phyloP scores from a whole-genome alignment of 2,888 invertebrate species.

The Pseudanteris insignis region DNA sequence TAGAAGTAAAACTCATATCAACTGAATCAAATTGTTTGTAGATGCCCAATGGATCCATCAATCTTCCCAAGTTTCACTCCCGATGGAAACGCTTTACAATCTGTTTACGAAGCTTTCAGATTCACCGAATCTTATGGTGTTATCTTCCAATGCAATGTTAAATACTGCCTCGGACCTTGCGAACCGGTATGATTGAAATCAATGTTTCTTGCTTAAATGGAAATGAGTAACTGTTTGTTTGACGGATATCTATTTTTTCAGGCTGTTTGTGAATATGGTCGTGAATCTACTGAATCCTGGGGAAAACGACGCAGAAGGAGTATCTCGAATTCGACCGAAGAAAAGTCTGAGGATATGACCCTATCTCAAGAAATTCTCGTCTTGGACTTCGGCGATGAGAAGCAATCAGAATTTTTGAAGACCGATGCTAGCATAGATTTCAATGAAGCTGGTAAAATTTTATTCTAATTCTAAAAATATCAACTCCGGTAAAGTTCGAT shows the following conservation, averaged over 20 bases:
- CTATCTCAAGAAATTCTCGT: slow-evolving; percentile 94
- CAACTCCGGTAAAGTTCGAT: no score
- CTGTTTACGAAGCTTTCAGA: slow-evolving; percentile 92
- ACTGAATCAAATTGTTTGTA: slow-evolving; percentile 53
- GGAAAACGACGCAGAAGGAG: slow-evolving; percentile 86
- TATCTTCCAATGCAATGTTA: slow-evolving; percentile 96
- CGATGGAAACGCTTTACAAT: slow-evolving; percentile 84
- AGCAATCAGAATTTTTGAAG: slow-evolving; percentile 83
- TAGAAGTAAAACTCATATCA: background rate
- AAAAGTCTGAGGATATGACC: slow-evolving; percentile 85
- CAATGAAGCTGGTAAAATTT: slow-evolving; percentile 66
- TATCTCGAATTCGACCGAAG: slow-evolving; percentile 73
- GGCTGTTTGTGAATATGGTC: slow-evolving; percentile 92
- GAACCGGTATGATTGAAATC: slow-evolving; percentile 91
- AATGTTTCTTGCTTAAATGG: background rate
- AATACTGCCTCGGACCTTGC: slow-evolving; percentile 93
- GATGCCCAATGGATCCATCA: slow-evolving; percentile 90
- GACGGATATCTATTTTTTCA: slow-evolving; percentile 56
- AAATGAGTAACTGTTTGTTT: background rate
- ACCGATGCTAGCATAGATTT: slow-evolving; percentile 75
- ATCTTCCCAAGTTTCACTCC: slow-evolving; percentile 94
- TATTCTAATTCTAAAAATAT: no score
- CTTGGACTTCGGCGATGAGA: slow-evolving; percentile 90
- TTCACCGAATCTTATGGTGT: slow-evolving; percentile 96
- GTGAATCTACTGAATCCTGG: slow-evolving; percentile 90